A percentile compares a stretch with the other conserved stretches of the same genome.
phyloP scores from a whole-genome alignment of 2,113 vertebrate genomes.

The Odontophorus gujanensis region DNA sequence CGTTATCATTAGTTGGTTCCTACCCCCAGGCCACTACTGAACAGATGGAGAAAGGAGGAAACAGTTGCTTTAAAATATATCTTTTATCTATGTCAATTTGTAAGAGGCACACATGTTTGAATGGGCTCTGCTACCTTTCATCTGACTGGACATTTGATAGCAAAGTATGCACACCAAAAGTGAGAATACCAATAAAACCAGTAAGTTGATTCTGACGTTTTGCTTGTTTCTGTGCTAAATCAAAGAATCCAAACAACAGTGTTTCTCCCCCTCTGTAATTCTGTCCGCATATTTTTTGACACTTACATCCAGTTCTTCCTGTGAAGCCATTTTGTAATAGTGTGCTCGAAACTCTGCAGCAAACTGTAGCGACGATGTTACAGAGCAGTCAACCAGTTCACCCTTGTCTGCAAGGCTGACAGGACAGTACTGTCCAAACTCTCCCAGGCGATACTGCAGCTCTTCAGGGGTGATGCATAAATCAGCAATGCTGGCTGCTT shows the following conservation, averaged over 20 bases:
- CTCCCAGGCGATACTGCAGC: slow-evolving; percentile 83
- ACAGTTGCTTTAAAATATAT: not conserved
- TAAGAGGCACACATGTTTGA: not conserved
- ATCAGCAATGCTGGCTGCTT: slow-evolving; percentile 86
- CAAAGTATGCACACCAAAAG: not conserved
- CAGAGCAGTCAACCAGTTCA: slow-evolving; percentile 87
- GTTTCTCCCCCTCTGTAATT: not conserved
- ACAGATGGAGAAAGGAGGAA: not conserved
- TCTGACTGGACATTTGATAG: not conserved
- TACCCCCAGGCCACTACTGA: not conserved
- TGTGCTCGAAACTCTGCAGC: slow-evolving; percentile 86
- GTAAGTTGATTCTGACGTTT: not conserved
- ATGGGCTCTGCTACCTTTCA: not conserved
- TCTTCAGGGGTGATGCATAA: slow-evolving; percentile 89
- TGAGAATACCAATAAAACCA: not conserved
- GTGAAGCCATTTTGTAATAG: slow-evolving; percentile 91
- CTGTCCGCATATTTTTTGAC: not conserved
- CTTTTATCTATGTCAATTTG: not conserved
- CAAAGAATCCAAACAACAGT: not conserved
- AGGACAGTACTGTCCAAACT: slow-evolving; percentile 90
- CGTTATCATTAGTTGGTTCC: not conserved
- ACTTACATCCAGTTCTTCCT: slow-evolving; percentile 85
- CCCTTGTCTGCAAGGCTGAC: slow-evolving; percentile 87
- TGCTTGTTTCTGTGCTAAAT: not conserved
- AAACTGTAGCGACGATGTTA: slow-evolving; percentile 76